A percentile compares a stretch with the other conserved stretches of the same genome.
Evolutionary conservation across 2,797 vertebrate genomes (phyloP).

Genomic region (Onychomys arenicola): DNA sequence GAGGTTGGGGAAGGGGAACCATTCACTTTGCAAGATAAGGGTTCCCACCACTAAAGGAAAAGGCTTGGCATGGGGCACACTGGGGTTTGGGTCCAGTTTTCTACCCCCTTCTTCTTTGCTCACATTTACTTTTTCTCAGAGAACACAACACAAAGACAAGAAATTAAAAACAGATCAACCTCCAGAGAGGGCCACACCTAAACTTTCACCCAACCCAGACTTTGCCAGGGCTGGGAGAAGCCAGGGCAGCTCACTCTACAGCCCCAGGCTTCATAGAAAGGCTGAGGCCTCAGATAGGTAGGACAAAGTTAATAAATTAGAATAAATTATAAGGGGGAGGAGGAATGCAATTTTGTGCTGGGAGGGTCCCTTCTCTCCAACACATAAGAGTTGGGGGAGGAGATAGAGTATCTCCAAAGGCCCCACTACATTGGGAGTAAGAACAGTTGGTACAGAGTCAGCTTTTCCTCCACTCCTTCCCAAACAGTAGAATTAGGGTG

Average conservation of each 20-base stretch:
- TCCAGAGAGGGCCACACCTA: constrained; percentile 32
- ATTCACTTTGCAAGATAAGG: constrained; percentile 78
- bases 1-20: constrained; percentile 73
- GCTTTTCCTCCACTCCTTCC: constrained; percentile 71
- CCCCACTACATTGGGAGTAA: constrained; percentile 76
- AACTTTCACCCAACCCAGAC: constrained; percentile 5
- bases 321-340: constrained; percentile 82
- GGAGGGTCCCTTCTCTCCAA: constrained; percentile 79
- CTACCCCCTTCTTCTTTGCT: constrained; percentile 78
- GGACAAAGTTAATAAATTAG: constrained; percentile 84
- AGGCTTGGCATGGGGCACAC: constrained; percentile 26
- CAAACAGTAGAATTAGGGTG: constrained; percentile 65
- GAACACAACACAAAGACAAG: constrained; percentile 66
- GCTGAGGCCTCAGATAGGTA: not conserved
- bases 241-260: not conserved
- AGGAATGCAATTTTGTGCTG: constrained; percentile 78
- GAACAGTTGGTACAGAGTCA: constrained; percentile 51
- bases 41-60: constrained; percentile 74
- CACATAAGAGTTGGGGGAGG: constrained; percentile 67
- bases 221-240: not conserved
- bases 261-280: not conserved
- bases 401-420: constrained; percentile 79
- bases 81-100: constrained; percentile 66
- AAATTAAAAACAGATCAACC: constrained; percentile 58
- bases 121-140: constrained; percentile 60